Conservation (phyloP, 2,113 vertebrate genomes). For the Ginglymostoma cirratum region DNA sequence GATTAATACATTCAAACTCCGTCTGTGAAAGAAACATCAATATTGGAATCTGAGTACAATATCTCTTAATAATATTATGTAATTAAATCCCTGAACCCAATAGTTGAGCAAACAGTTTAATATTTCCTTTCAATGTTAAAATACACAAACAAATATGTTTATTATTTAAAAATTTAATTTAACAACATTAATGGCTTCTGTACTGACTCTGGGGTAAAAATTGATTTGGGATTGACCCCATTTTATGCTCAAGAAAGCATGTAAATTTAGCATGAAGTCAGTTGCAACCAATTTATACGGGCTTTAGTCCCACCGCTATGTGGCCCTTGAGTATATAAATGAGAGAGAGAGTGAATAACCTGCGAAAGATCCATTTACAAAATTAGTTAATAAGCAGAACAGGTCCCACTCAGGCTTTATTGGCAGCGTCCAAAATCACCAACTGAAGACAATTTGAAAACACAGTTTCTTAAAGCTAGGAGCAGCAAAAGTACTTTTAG, state of each 20-base stretch:
- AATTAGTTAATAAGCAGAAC: not conserved
- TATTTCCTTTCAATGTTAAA: not conserved
- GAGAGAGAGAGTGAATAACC: not conserved
- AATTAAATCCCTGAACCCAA: not conserved
- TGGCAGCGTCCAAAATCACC: not conserved
- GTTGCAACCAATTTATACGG: not conserved
- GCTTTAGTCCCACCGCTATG: not conserved
- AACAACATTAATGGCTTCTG: not conserved
- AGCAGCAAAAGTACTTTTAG: not conserved
- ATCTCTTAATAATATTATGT: not conserved
- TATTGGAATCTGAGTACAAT: not conserved
- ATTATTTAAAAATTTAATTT: not conserved
- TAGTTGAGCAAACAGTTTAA: not conserved
- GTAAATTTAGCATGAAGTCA: not conserved
- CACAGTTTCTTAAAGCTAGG: not conserved
- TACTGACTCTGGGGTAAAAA: not conserved
- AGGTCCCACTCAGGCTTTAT: not conserved
- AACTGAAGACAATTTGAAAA: not conserved
- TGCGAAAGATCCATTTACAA: not conserved
- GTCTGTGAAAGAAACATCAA: constrained; percentile 53
- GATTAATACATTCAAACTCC: constrained; percentile 93
- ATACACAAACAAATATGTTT: not conserved
- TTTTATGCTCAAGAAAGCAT: not conserved
- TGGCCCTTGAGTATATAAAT: not conserved
- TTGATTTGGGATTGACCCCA: not conserved